Evolutionary conservation across 2,888 invertebrate species (phyloP), one percentile per base, ranked within the genome.

Genomic region (Drosophila neutralis): DNA sequence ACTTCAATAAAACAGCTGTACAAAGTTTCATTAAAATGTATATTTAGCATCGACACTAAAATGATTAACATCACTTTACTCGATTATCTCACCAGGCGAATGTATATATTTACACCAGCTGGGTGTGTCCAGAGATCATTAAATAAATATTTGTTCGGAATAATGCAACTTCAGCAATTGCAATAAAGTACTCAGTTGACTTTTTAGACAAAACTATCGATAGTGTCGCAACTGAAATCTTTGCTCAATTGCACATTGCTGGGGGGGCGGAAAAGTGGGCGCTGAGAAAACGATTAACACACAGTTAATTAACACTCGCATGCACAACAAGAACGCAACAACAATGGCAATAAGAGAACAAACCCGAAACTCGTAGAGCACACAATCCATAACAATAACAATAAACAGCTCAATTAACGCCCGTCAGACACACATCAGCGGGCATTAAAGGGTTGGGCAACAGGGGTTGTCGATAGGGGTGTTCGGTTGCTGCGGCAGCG

Each of bases 391-490:
- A 77, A 65, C 48, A 80, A 73, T 59, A 69, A 82, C 66, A 88
- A 89, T 73, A 83, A 80, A 71, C 77, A 89, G 82, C 88, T 88
- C 87, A 87, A 90, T 87, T 87, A 90, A 90, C 88, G 88, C 90
- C 90, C 75, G 73, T 76, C 83, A 73, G 49, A 68, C 18, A 51
- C 72, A 53, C 72, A 70, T 54, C 60, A 69, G 45, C 68, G 40
- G 27, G 57, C 42, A 38, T 38, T 35, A 31, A 33, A 49, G 65
- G 31, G 40, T 29, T 15, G 8, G 10, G 40, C 10, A 3, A 27
- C 8, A 10, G 21, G 35, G 18, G 58, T 36, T 64, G 49, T 36
- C 33, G 27, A 13, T 42, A n/a, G 13, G 40, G 31, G 40, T 21
- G 11, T 24, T 45, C 8, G 27, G 38, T 57, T 18, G 33, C 27